Conservation (phyloP, 2,113 vertebrate species). For the Clinocottus analis region DNA sequence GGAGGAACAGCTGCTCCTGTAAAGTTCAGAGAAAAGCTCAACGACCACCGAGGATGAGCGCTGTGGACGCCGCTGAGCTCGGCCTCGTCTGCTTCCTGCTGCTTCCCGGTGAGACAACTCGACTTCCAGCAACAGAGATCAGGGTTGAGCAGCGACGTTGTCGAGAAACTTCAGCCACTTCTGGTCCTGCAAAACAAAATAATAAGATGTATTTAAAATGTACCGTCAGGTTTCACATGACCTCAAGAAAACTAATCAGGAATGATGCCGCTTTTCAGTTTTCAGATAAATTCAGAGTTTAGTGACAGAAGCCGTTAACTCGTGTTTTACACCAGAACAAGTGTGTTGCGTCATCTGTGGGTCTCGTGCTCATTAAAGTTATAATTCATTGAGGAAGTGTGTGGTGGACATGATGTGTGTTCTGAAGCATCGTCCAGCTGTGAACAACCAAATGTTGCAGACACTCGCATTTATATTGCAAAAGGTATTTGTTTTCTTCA, state of each 20-base stretch:
- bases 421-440: neutral
- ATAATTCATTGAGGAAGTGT: neutral
- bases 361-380: neutral
- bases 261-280: neutral
- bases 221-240: neutral
- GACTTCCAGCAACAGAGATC: neutral
- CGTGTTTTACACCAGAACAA: too few species aligned
- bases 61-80: neutral
- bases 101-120: conserved; percentile 44
- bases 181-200: neutral
- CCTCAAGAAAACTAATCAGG: neutral
- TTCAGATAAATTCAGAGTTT: too few species aligned
- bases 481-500: neutral
- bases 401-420: neutral
- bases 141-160: too few species aligned
- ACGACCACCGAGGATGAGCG: conserved; percentile 25
- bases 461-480: neutral
- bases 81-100: conserved; percentile 33
- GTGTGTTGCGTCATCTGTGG: too few species aligned
- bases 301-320: too few species aligned
- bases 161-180: neutral
- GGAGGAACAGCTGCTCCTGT: too few species aligned
- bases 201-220: neutral
- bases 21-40: too few species aligned
- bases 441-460: neutral